A percentile compares a stretch with the other conserved stretches of the same genome.
Evolutionary conservation across 2,113 vertebrate species (phyloP).

Genomic region (Anseranas semipalmata): DNA sequence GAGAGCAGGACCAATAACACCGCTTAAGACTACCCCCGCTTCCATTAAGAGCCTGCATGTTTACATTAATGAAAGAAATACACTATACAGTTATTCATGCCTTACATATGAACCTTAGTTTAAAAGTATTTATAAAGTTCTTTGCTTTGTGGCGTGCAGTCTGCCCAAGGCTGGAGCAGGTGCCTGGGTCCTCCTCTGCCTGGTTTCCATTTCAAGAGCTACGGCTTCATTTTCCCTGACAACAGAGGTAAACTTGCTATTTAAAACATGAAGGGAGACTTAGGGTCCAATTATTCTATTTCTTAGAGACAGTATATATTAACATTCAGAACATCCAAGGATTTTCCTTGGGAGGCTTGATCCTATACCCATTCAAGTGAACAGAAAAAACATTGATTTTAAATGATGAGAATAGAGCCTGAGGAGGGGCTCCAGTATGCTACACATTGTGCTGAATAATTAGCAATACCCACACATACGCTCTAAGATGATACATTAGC

Average conservation of each 20-base stretch:
- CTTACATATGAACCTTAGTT: not conserved
- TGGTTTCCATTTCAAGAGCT: not conserved
- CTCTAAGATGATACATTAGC: not conserved
- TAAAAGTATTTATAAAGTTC: no score
- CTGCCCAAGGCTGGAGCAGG: not conserved
- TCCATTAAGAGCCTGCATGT: not conserved
- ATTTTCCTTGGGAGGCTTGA: not conserved
- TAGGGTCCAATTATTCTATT: constrained; percentile 1
- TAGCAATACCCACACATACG: not conserved
- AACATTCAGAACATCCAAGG: not conserved
- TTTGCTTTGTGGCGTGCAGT: no score
- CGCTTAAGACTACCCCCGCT: not conserved
- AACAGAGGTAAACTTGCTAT: not conserved
- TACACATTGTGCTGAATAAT: not conserved
- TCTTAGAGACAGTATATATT: not conserved
- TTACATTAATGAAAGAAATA: not conserved
- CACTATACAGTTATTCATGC: not conserved
- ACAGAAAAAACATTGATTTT: not conserved
- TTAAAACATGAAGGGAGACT: not conserved
- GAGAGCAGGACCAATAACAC: not conserved
- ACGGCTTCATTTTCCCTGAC: not conserved
- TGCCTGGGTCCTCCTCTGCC: not conserved
- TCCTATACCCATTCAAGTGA: not conserved
- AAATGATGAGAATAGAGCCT: not conserved
- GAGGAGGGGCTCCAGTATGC: not conserved